phyloP scores from a whole-genome alignment of 2,888 invertebrate species.

The Patella caerulea region DNA sequence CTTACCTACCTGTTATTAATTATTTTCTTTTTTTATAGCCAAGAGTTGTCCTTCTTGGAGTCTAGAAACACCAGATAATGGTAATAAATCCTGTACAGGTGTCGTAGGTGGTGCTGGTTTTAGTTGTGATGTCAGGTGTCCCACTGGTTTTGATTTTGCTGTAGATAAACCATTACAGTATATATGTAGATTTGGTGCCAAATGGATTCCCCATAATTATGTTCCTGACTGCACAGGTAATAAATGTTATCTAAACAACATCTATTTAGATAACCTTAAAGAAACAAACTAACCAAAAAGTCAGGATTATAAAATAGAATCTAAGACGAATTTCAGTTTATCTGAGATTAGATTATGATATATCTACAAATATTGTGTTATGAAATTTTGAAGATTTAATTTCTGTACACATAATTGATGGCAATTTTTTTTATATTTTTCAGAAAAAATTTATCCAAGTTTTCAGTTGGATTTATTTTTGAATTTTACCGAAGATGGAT shows the following conservation, averaged over 20 bases:
- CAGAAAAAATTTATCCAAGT: conserved; percentile 38
- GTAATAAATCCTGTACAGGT: conserved; percentile 30
- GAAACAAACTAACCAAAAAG: too few relatives aligned
- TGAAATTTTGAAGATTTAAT: too few relatives aligned
- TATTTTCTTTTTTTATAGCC: conserved; percentile 20
- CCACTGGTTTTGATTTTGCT: conserved; percentile 35
- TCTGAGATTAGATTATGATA: conserved; percentile 1
- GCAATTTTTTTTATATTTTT: neutral
- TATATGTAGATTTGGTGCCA: conserved; percentile 41
- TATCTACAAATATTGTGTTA: neutral
- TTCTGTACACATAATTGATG: too few relatives aligned
- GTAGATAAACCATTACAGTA: conserved; percentile 38
- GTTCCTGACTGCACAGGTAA: conserved; percentile 53
- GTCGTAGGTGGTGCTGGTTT: conserved; percentile 29
- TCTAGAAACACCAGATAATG: conserved; percentile 33
- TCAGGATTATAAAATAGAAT: too few relatives aligned
- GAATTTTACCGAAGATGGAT: conserved; percentile 33
- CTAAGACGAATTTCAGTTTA: neutral
- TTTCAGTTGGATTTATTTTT: conserved; percentile 32
- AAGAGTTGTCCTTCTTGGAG: conserved; percentile 40
- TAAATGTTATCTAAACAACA: too few relatives aligned
- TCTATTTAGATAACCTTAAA: too few relatives aligned
- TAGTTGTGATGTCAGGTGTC: conserved; percentile 40
- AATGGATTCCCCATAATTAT: conserved; percentile 44
- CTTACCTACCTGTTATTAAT: too few relatives aligned